Evolutionary conservation across 2,888 invertebrate genomes (phyloP), one percentile per base, ranked within the genome.

Genomic region (Tillus elongatus): DNA sequence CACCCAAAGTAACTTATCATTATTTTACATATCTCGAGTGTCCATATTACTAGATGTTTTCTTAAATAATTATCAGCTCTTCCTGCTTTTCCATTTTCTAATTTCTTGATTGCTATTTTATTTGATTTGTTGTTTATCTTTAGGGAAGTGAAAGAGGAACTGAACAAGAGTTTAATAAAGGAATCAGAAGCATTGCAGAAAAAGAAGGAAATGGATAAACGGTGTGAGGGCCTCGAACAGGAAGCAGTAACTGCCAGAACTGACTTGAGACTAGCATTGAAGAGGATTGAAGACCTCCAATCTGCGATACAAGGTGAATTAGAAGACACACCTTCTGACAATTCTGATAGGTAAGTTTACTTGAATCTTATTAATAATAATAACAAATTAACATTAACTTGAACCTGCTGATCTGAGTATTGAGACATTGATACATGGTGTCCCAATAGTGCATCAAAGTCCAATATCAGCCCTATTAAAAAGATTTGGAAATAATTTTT

Each of bases 291-390:
- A 31, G 92, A 92, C 58, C 69, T 96, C 45, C 93, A 93, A 61
- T 82, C 87, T 55, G 93, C 92, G 42, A 86, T 95, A 61, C 89
- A 91, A 49, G 91, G 85, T 1, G 88, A 87, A 53, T 72, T 85
- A 38, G 74, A 74, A 41, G 68, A 73, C 45, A 80, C 79, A 51
- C 80, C 76, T 46, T 76, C 77, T 2, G 77, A 73, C 26, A 76
- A 78, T 56, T 76, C 77, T 6, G 81, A 81, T 53, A 79, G 79
- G 78, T 78, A 53, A 52, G 43, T 43, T 13, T 35, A 32, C 12
- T 29, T 38, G 2, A n/a, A 24, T 39, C n/a, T 35, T 30, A 10
- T 4, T 10, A 29, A 24, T n/a, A n/a, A n/a, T n/a, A n/a, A n/a
- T n/a, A n/a, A n/a, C n/a, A n/a, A n/a, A n/a, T n/a, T n/a, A n/a